phyloP scores from a whole-genome alignment of 2,888 invertebrate genomes.

The Periphyllus acericola region DNA sequence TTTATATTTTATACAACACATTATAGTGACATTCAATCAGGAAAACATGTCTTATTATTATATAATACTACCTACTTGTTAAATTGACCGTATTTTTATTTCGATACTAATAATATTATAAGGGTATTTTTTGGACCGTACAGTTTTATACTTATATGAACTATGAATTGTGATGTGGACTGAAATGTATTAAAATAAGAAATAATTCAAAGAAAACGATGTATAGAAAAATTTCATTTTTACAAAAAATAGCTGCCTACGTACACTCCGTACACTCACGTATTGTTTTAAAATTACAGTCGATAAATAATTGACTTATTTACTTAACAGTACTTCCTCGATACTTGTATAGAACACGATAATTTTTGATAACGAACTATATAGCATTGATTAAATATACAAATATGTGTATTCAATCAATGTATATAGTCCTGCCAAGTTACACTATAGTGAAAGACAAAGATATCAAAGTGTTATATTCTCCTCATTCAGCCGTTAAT shows the following conservation, averaged over 20 bases:
- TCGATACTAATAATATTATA: neutral
- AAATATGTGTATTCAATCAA: too few relatives aligned
- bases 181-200: neutral
- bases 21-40: neutral
- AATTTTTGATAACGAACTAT: neutral
- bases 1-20: neutral
- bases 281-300: neutral
- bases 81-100: neutral
- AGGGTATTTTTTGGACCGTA: too few relatives aligned
- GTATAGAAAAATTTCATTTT: neutral
- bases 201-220: neutral
- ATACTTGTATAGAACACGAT: neutral
- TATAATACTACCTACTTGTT: neutral
- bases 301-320: neutral
- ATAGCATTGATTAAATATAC: too few relatives aligned
- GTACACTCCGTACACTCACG: neutral
- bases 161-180: neutral
- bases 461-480: neutral
- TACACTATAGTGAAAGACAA: neutral
- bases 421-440: neutral
- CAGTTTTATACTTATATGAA: neutral
- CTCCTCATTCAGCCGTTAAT: neutral
- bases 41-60: neutral
- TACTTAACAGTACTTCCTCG: too few relatives aligned
- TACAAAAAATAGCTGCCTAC: neutral